Conservation (phyloP, 2,797 vertebrate species). For the Threskiornis aethiopicus region DNA sequence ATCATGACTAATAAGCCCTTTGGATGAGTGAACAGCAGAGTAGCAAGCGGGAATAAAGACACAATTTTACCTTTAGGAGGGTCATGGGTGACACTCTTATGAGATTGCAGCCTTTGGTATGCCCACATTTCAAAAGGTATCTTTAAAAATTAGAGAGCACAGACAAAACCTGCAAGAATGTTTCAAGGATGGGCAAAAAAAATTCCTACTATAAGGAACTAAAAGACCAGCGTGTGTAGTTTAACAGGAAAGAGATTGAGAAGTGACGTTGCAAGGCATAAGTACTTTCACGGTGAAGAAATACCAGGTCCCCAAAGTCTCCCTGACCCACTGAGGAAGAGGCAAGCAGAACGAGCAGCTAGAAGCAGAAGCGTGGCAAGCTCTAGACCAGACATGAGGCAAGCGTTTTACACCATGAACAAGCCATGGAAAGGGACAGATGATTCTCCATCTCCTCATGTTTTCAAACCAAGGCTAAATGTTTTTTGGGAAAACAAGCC, state of each 20-base stretch:
- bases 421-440: neutral
- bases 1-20: neutral
- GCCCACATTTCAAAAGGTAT: neutral
- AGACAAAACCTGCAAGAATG: neutral
- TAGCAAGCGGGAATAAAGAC: neutral
- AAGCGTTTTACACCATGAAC: neutral
- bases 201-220: neutral
- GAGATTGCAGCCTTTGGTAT: neutral
- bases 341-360: fast-evolving
- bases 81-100: neutral
- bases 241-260: neutral
- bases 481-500: neutral
- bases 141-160: neutral
- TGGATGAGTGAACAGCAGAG: neutral
- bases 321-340: neutral
- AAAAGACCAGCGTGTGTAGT: neutral
- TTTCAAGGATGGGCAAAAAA: neutral
- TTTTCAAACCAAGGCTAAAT: neutral
- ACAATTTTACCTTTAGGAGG: neutral
- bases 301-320: neutral
- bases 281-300: neutral
- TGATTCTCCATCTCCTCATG: neutral
- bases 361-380: neutral
- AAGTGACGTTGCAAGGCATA: neutral
- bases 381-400: fast-evolving